These are phyloP conservation scores for Thumatha senex DNA, from an alignment of 2,888 invertebrate species.

Conservation along the genomic window DNA sequence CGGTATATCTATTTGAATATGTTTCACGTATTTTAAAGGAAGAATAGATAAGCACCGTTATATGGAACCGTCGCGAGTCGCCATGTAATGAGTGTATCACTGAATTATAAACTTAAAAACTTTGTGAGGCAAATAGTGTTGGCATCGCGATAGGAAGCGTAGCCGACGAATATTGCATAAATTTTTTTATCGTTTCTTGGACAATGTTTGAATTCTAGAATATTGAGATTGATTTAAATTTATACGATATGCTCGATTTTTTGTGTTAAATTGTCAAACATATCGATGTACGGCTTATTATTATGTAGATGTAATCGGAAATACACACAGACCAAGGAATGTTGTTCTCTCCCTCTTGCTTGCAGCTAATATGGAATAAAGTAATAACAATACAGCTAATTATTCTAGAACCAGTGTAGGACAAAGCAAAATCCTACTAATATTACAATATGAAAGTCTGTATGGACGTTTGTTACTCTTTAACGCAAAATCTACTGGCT, in stretches of 20 bases:
- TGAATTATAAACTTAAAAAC: conserved; percentile 35
- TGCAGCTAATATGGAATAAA: too few species aligned
- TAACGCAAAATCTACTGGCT: too few species aligned
- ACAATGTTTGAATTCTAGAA: conserved; percentile 18
- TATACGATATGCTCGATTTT: conserved; percentile 10
- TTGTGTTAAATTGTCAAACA: conserved; percentile 1
- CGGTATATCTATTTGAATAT: conserved; percentile 32
- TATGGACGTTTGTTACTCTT: too few species aligned
- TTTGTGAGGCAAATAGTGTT: conserved; percentile 30
- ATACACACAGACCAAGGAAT: too few species aligned
- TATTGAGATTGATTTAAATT: conserved; percentile 22
- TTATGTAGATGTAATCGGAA: too few species aligned
- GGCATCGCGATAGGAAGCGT: conserved; percentile 14
- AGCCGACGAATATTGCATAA: conserved; percentile 30
- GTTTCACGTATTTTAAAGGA: conserved; percentile 42
- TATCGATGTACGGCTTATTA: too few species aligned
- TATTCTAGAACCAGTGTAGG: too few species aligned
- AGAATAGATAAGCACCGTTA: conserved; percentile 46
- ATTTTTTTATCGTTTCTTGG: conserved; percentile 18
- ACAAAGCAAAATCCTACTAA: too few species aligned
- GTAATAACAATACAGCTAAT: too few species aligned
- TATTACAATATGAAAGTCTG: too few species aligned
- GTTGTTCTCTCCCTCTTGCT: too few species aligned
- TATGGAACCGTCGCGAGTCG: conserved; percentile 32
- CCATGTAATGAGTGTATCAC: conserved; percentile 38